A percentile compares a stretch with the other conserved stretches of the same genome.
phyloP scores from a whole-genome alignment of 2,797 vertebrate species.

The Pseudochirops corinnae region DNA sequence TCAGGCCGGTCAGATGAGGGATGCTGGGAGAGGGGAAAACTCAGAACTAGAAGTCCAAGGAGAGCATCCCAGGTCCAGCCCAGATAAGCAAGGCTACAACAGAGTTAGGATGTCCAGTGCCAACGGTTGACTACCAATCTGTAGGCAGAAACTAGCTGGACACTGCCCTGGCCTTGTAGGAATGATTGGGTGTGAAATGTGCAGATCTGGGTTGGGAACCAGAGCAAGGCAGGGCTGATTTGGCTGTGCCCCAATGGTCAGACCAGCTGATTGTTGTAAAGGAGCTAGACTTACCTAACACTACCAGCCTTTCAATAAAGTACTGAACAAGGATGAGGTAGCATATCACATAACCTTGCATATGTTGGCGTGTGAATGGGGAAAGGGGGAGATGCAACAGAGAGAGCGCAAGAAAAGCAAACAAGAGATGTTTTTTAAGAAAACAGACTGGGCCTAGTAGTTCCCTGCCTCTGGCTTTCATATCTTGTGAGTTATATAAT shows the following conservation, averaged over 20 bases:
- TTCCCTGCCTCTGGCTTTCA: neutral
- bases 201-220: neutral
- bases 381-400: neutral
- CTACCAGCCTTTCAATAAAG: neutral
- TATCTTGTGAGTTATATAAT: neutral
- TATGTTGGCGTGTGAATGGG: neutral
- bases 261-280: neutral
- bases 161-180: neutral
- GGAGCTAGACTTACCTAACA: neutral
- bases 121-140: neutral
- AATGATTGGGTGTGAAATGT: neutral
- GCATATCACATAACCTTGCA: neutral
- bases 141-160: neutral
- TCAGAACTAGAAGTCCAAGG: neutral
- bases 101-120: neutral
- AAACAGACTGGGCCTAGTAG: neutral
- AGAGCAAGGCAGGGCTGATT: neutral
- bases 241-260: neutral
- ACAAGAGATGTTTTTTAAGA: neutral
- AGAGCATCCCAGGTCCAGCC: neutral
- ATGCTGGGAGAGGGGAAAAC: neutral
- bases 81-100: neutral
- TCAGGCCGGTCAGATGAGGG: neutral
- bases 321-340: neutral
- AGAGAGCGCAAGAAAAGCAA: neutral